Conservation (phyloP, 2,113 vertebrate species). For the Falcunculus frontatus region DNA sequence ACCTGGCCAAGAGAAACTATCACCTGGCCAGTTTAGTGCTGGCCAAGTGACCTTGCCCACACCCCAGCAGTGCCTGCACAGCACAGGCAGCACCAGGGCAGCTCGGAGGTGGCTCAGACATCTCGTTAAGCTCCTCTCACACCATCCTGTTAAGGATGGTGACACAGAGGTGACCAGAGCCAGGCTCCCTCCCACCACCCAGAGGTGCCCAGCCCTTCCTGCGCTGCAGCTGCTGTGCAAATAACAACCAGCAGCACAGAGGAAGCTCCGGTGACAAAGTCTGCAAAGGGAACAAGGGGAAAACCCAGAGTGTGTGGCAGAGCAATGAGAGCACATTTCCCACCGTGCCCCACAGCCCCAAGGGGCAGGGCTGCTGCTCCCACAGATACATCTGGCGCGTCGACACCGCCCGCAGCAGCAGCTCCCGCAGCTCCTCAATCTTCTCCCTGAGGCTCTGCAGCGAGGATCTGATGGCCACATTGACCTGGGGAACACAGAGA, state of each 20-base stretch:
- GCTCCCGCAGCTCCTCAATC: constrained; percentile 85
- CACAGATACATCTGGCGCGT: constrained; percentile 87
- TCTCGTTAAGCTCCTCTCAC: rapidly evolving
- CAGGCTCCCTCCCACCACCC: rapidly evolving
- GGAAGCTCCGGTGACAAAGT: background rate
- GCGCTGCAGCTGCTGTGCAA: background rate
- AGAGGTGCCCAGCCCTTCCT: background rate
- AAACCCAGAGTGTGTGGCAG: rapidly evolving
- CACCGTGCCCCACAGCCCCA: background rate
- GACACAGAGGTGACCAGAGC: background rate
- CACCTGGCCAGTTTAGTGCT: rapidly evolving
- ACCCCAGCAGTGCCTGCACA: background rate
- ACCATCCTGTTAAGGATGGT: rapidly evolving
- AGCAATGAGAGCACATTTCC: background rate
- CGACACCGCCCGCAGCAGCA: constrained; percentile 81
- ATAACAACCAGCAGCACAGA: background rate
- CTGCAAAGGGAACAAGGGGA: background rate
- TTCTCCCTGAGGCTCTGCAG: constrained; percentile 89
- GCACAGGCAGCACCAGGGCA: background rate
- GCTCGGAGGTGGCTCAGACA: background rate
- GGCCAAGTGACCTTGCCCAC: background rate
- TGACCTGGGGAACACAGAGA: constrained; percentile 72
- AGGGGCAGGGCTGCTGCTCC: background rate
- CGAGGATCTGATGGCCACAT: constrained; percentile 83
- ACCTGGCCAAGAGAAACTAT: background rate